Base-by-base conservation (phyloP, 2,888 invertebrate species). In the Scaptodrosophila latifasciaeformis region DNA sequence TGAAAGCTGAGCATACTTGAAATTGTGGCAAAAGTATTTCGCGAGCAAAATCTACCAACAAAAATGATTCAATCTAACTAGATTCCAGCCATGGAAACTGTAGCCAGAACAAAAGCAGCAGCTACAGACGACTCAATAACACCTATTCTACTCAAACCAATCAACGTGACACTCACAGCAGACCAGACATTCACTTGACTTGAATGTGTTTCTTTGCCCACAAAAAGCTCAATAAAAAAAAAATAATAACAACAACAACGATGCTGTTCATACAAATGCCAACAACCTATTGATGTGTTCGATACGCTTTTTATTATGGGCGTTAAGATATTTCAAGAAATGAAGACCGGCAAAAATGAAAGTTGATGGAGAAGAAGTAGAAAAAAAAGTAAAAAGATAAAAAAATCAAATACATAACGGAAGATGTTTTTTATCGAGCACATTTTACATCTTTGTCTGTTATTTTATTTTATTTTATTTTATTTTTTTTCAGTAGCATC, bases 261-360 rank as follows among this genome's bases (percentile, higher is more conserved):
- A 13, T 7, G 34, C 34, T 34, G 24, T 17, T 17, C 21, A 55
- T 51, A 54, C 45, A 68, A 50, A 58, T 72, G 66, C 64, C 70
- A 68, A 70, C 70, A 70, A 59, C 53, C 63, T 56, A 70, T 68
- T 68, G 66, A 64, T 67, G 49, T 58, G 54, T 54, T 59, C 62
- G 70, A 69, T 77, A 74, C 58, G 60, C 54, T 62, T 69, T 62
- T 70, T 62, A 57, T 66, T 62, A 52, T 58, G 49, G 24, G 24
- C 24, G 24, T 24, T 3, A 24, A 37, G 13, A 37, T 37, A 37
- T 10, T 19, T 30, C 12, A 24, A 47, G 7, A 3, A 34, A 9
- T 10, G 18, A 37, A 19, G n/a, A 2, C 65, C 56, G 62, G 65
- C 70, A 74, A 77, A 74, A 76, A 74, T 74, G 74, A 77, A 77